Conservation (phyloP, 2,797 vertebrate genomes). For the Erithacus rubecula region DNA sequence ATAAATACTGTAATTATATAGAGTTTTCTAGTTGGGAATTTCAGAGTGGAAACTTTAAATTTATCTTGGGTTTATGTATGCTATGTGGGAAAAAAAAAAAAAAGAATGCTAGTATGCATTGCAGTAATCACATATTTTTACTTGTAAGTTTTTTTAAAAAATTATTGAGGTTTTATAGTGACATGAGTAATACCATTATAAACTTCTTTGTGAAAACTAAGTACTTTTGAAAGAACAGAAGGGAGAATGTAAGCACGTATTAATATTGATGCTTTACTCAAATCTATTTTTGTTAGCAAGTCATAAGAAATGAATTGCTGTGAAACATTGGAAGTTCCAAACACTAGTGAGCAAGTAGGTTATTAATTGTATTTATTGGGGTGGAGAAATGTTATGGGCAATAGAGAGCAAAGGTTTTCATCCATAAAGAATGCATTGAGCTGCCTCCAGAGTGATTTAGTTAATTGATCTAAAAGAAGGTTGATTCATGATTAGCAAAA, state of each 20-base stretch:
- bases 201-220: conserved; percentile 38
- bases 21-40: not conserved
- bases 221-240: conserved; percentile 50
- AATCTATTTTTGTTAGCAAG: conserved; percentile 57
- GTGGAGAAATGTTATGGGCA: conserved; percentile 49
- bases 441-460: conserved; percentile 68
- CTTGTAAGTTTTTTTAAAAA: not conserved
- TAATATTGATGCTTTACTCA: conserved; percentile 59
- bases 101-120: not conserved
- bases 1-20: conserved; percentile 24
- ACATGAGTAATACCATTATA: conserved; percentile 15
- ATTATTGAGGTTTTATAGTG: not conserved
- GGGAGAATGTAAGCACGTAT: conserved; percentile 13
- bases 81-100: not conserved
- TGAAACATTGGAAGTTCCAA: conserved; percentile 43
- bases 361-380: conserved; percentile 68
- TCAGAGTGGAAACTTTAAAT: not conserved
- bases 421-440: conserved; percentile 62
- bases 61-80: not conserved
- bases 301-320: conserved; percentile 45
- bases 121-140: not conserved
- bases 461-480: conserved; percentile 72
- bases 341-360: conserved; percentile 26
- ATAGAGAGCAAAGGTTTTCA: conserved; percentile 66
- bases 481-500: conserved; percentile 72